These are phyloP conservation scores for Meiosimyza decipiens DNA, from an alignment of 2,888 invertebrate genomes.

Conservation along the genomic window DNA sequence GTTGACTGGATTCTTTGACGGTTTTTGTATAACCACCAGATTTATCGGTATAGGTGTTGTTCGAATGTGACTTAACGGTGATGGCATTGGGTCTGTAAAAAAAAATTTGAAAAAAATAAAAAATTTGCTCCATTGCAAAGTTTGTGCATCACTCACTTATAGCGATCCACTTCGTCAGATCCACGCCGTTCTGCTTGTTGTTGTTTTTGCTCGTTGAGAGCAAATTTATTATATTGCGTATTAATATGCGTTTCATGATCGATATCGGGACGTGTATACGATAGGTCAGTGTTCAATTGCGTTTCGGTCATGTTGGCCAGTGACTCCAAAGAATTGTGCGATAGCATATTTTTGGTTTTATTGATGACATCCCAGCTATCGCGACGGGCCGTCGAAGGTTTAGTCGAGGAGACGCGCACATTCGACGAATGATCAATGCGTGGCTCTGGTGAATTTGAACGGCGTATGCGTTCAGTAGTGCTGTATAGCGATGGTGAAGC, in stretches of 20 bases:
- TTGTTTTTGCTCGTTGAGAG: conserved; percentile 59
- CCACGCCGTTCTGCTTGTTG: conserved; percentile 54
- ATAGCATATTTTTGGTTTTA: conserved; percentile 81
- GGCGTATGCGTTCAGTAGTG: conserved; percentile 64
- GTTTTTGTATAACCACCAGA: conserved; percentile 65
- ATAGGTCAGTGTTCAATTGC: conserved; percentile 69
- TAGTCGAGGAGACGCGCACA: conserved; percentile 72
- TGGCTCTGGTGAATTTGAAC: conserved; percentile 69
- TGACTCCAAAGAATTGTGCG: conserved; percentile 77
- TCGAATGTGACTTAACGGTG: conserved; percentile 64
- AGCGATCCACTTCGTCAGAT: conserved; percentile 60
- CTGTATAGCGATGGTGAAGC: conserved; percentile 71
- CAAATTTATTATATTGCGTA: conserved; percentile 72
- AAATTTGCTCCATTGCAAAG: neutral
- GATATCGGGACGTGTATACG: conserved; percentile 67
- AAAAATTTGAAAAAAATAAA: neutral
- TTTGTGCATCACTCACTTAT: conserved; percentile 49
- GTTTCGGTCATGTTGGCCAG: conserved; percentile 76
- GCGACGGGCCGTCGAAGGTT: conserved; percentile 71
- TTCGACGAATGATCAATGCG: conserved; percentile 72
- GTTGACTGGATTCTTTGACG: conserved; percentile 65
- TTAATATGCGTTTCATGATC: conserved; percentile 74
- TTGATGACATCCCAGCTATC: conserved; percentile 88
- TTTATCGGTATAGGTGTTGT: conserved; percentile 62
- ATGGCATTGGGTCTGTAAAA: conserved; percentile 62